phyloP scores from a whole-genome alignment of 2,113 vertebrate genomes.

The Lampris incognitus region DNA sequence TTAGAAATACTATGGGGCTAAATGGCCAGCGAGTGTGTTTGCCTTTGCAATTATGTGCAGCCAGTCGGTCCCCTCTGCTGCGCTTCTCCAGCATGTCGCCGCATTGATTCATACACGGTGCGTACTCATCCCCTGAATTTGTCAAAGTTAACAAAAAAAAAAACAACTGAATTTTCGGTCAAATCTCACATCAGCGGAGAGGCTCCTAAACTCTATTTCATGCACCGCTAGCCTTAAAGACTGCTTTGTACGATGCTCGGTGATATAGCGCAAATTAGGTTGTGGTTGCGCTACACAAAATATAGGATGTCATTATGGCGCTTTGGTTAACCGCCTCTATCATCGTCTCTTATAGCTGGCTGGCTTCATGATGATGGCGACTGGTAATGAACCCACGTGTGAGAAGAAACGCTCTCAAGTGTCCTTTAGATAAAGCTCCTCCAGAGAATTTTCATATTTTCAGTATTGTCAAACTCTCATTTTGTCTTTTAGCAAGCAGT shows the following conservation, averaged over 20 bases:
- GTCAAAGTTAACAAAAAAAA: conserved; percentile 46
- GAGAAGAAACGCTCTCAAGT: background rate
- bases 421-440: conserved; percentile 13
- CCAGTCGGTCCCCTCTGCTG: conserved; percentile 36
- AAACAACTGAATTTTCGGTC: conserved; percentile 54
- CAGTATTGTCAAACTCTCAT: background rate
- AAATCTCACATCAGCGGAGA: conserved; percentile 60
- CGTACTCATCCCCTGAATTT: conserved; percentile 54
- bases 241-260: conserved; percentile 46
- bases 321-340: conserved; percentile 58
- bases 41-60: conserved; percentile 73
- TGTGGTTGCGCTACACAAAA: conserved; percentile 46
- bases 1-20: conserved; percentile 74
- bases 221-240: conserved; percentile 69
- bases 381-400: conserved; percentile 12
- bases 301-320: conserved; percentile 42
- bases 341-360: conserved; percentile 24
- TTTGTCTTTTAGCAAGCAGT: no score
- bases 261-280: conserved; percentile 66
- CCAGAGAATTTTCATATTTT: conserved; percentile 3
- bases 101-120: conserved; percentile 21
- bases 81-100: conserved; percentile 30
- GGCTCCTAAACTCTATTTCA: conserved; percentile 76
- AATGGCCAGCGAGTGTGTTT: conserved; percentile 70
- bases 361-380: conserved; percentile 30